Evolutionary conservation across 2,113 vertebrate genomes (phyloP), one percentile per base, ranked within the genome.

Genomic region (Papio anubis): DNA sequence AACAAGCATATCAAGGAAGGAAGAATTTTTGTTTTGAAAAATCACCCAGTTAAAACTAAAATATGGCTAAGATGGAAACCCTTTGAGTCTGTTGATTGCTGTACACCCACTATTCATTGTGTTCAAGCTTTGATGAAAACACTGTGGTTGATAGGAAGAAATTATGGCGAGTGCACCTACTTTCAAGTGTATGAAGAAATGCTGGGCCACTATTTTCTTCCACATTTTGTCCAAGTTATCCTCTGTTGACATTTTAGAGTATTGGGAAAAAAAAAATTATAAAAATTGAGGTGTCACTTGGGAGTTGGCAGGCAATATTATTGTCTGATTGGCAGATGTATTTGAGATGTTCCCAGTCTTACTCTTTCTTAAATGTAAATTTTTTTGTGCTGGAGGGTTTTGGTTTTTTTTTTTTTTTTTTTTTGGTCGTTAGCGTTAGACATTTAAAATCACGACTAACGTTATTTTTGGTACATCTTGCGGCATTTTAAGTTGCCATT

Each of bases 171-270:
- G 1, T 10, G 68, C 23, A 35, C 17, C 30, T 80, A 14, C 75
- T 96, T 93, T 83, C 40, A 95, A 81, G 50, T 83, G 48, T 12
- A n/a, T 50, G 50, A 87, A 86, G 48, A 78, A 94, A 43, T 73
- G 52, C 76, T 75, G 70, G 25, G 87, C 45, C 61, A 84, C 92
- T 91, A 6, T 55, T 94, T 92, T 57, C n/a, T 97, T 96, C 43
- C 50, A 64, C 61, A 30, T 96, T 92, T 89, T 97, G 82, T 75
- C 27, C 20, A 95, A 16, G 6, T n/a, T 3, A 75, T 73, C 48
- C 17, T 93, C 40, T 91, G 27, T 50, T 94, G 70, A 90, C 8
- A n/a, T 27, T 94, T 83, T 94, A 90, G 78, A 88, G 18, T 93
- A 48, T 59, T 88, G 73, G 52, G 23, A 10, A 55, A 57, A 82